Conservation (phyloP, 2,888 invertebrate species). For the Ecliptopera silaceata region DNA sequence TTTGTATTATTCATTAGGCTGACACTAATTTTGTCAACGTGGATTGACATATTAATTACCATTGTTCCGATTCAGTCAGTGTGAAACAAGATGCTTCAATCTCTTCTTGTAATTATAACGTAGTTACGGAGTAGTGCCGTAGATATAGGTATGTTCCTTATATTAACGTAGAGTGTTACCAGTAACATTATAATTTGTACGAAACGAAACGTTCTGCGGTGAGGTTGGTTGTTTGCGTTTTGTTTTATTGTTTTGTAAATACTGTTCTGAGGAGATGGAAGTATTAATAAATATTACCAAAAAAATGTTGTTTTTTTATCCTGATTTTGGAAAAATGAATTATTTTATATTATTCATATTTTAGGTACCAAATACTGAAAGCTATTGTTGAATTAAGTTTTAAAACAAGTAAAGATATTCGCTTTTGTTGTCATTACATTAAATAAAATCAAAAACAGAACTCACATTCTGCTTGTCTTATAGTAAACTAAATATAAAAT, state of each 20-base stretch:
- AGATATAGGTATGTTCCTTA: constrained; percentile 76
- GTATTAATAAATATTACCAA: constrained; percentile 75
- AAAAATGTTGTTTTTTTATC: constrained; percentile 33
- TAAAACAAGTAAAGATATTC: too few relatives aligned
- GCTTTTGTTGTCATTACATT: too few relatives aligned
- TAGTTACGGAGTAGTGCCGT: constrained; percentile 66
- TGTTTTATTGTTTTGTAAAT: constrained; percentile 74
- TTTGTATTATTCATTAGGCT: not conserved
- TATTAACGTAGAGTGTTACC: constrained; percentile 24
- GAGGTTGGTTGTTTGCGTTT: constrained; percentile 37
- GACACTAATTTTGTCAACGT: not conserved
- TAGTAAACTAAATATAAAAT: too few relatives aligned
- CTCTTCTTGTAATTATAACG: constrained; percentile 74
- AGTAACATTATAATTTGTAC: constrained; percentile 33
- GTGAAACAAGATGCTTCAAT: constrained; percentile 44
- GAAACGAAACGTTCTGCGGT: constrained; percentile 32
- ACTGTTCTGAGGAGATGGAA: constrained; percentile 67
- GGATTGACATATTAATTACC: constrained; percentile 1
- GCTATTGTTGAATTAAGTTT: too few relatives aligned
- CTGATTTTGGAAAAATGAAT: too few relatives aligned
- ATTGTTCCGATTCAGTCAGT: constrained; percentile 36
- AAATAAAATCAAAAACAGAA: too few relatives aligned
- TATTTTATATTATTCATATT: too few relatives aligned
- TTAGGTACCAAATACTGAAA: too few relatives aligned
- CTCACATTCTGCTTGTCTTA: too few relatives aligned